Base-by-base conservation (phyloP, 2,797 vertebrate genomes). In the Halcyon badia region DNA sequence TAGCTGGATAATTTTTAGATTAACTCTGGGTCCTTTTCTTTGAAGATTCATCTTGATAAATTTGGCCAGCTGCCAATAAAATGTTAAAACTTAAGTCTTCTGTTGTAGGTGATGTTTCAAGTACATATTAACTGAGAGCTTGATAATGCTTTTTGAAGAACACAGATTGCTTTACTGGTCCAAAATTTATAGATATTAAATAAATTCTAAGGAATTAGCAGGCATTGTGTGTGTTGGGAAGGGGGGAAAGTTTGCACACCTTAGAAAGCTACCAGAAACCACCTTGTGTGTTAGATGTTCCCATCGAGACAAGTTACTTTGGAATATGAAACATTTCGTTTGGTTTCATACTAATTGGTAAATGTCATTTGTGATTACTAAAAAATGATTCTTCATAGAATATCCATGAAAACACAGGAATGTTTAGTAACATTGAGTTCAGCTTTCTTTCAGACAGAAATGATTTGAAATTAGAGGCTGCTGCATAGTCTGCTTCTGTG, bases 371-470 rank as follows among this genome's bases (percentile, higher is more conserved):
- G 56, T 73, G 77, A 94, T 96, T 88, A 65, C 60, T 49, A 61
- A 94, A 89, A 95, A 88, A 89, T 75, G 75, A 76, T 49, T 96
- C 35, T 37, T 87, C n/a, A 1, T 73, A 78, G 75, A 95, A 62
- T 90, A 83, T 48, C 69, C 3, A 31, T 72, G 78, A 92, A 95
- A 96, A 94, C 75, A 92, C 48, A 58, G 35, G 71, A 87, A 78
- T 95, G 83, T 95, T 96, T 96, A 66, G 68, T 93, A 93, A 86
- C 88, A 87, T 20, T 81, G 88, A 81, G 35, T 83, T 96, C 83
- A 94, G 65, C 75, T 93, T 92, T 83, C 76, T 87, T 93, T 84
- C 81, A 89, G 88, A 54, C 61, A 96, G 75, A 95, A 83, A 65
- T 75, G 6, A 75, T 91, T 94, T 96, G 65, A 91, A 95, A 93